These are phyloP conservation scores for Tiliacea aurago DNA, from an alignment of 2,888 invertebrate genomes.

Conservation along the genomic window DNA sequence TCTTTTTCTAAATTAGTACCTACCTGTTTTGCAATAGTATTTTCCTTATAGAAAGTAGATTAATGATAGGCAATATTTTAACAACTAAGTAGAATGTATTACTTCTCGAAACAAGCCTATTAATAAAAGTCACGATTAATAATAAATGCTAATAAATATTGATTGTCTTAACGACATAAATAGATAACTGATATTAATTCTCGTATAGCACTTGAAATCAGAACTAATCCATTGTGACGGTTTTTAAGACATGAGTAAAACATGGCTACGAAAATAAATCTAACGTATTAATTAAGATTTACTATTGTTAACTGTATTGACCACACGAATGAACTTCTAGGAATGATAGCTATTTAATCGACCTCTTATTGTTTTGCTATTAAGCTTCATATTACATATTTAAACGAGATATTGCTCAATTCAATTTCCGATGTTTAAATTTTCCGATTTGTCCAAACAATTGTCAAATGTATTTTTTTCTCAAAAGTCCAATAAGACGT, in stretches of 20 bases:
- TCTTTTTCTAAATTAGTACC: neutral
- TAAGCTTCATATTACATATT: neutral
- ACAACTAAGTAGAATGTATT: neutral
- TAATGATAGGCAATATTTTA: neutral
- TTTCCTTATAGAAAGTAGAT: neutral
- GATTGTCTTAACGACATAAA: slow-evolving; percentile 29
- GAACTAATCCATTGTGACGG: slow-evolving; percentile 39
- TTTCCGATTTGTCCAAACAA: neutral
- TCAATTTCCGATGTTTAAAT: neutral
- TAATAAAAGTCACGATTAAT: slow-evolving; percentile 7
- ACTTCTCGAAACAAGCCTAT: slow-evolving; percentile 12
- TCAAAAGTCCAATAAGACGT: too few species aligned
- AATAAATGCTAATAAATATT: slow-evolving; percentile 36
- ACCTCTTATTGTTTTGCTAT: neutral
- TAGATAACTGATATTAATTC: slow-evolving; percentile 34
- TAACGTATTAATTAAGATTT: slow-evolving; percentile 33
- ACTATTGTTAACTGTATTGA: slow-evolving; percentile 12
- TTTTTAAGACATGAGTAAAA: slow-evolving; percentile 32
- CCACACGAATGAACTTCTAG: slow-evolving; percentile 3
- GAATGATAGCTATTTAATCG: neutral
- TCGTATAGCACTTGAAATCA: slow-evolving; percentile 26
- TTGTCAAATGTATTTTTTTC: too few species aligned
- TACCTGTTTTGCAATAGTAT: neutral
- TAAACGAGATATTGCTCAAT: neutral
- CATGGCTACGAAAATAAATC: slow-evolving; percentile 14